Percentiles rank a stretch among this genome's conserved stretches.
Conservation (phyloP, 2,797 vertebrate genomes). For the Ataeniobius toweri region DNA sequence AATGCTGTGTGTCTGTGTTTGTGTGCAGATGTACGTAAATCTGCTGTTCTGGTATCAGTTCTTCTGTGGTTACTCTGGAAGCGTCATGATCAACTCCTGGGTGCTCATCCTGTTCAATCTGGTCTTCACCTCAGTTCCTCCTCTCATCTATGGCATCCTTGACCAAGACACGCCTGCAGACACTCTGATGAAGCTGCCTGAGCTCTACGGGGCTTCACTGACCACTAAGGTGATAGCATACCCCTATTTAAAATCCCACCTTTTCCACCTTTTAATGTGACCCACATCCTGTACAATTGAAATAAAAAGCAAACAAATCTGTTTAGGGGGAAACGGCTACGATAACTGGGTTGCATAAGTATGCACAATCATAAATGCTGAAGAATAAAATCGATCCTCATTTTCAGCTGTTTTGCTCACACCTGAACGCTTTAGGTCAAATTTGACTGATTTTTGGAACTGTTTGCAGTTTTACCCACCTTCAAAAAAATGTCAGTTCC, state of each 20-base stretch:
- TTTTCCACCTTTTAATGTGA: background rate
- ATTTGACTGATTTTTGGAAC: background rate
- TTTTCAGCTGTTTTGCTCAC: background rate
- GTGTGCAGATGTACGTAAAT: conserved; percentile 89
- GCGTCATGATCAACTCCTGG: conserved; percentile 94
- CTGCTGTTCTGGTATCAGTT: conserved; percentile 98
- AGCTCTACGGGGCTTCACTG: conserved; percentile 84
- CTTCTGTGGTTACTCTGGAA: conserved; percentile 96
- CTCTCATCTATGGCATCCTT: conserved; percentile 89
- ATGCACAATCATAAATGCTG: background rate
- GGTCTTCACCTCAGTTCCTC: conserved; percentile 92
- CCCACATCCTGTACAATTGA: background rate
- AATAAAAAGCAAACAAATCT: background rate
- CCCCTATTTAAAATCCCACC: background rate
- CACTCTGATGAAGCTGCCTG: conserved; percentile 81
- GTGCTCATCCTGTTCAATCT: conserved; percentile 96
- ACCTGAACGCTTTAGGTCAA: background rate
- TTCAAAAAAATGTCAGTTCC: too few relatives aligned
- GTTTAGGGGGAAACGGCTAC: background rate
- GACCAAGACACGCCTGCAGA: conserved; percentile 86
- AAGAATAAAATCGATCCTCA: background rate
- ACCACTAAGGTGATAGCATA: conserved; percentile 80
- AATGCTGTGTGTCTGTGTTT: conserved; percentile 7
- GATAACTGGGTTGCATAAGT: background rate
- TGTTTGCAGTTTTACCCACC: too few relatives aligned